Evolutionary conservation across 2,113 vertebrate species (phyloP).

Genomic region (Hemibagrus wyckioides): DNA sequence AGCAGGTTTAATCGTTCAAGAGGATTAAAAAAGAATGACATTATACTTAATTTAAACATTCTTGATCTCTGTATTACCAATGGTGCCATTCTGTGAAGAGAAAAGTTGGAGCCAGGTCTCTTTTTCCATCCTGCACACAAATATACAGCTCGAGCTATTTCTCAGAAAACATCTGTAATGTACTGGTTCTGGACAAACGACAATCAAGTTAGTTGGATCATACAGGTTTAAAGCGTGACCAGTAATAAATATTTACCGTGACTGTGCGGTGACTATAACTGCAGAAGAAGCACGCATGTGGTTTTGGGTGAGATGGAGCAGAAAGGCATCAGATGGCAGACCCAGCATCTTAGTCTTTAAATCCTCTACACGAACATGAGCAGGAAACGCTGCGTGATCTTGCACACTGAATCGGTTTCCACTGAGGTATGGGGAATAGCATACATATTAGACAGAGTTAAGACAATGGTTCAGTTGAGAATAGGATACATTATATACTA

Average conservation of each 20-base stretch:
- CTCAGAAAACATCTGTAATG: not conserved
- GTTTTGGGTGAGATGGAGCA: constrained; percentile 67
- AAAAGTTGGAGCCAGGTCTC: constrained; percentile 45
- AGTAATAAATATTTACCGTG: constrained; percentile 54
- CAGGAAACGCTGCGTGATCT: constrained; percentile 70
- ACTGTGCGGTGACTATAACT: constrained; percentile 66
- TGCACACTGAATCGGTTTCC: constrained; percentile 68
- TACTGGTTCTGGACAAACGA: not conserved
- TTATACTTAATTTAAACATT: not conserved
- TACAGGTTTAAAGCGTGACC: not conserved
- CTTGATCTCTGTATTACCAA: constrained; percentile 4
- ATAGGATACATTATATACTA: no score
- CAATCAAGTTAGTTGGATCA: not conserved
- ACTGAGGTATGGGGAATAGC: constrained; percentile 51
- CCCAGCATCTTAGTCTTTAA: constrained; percentile 63
- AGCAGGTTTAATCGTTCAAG: not conserved
- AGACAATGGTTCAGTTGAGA: constrained; percentile 3
- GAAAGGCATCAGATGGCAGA: constrained; percentile 68
- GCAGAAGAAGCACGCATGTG: constrained; percentile 57
- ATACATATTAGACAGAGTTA: not conserved
- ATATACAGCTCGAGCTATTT: not conserved
- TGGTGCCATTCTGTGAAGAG: constrained; percentile 18
- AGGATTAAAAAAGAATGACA: not conserved
- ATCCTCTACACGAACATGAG: constrained; percentile 60
- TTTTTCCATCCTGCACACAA: constrained; percentile 42